These are phyloP conservation scores for Lutjanus argentimaculatus DNA, from an alignment of 2,797 vertebrate genomes.

Conservation along the genomic window DNA sequence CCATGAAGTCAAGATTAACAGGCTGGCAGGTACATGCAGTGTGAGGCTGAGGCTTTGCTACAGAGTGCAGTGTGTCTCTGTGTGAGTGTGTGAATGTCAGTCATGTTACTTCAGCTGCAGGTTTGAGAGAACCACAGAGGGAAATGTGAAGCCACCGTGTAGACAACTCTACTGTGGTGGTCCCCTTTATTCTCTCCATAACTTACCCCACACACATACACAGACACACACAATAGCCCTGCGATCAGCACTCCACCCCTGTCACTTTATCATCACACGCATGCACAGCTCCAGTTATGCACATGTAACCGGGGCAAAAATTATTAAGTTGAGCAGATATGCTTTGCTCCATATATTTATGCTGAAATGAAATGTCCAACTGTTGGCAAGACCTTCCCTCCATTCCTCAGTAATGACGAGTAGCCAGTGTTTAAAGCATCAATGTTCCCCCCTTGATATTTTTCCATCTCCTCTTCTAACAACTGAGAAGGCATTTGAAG, in stretches of 20 bases:
- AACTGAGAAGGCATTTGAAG: slow-evolving; percentile 62
- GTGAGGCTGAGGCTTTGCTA: slow-evolving; percentile 16
- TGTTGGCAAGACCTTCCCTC: slow-evolving; percentile 56
- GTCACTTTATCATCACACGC: slow-evolving; percentile 68
- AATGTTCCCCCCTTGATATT: slow-evolving; percentile 61
- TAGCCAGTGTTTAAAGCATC: slow-evolving; percentile 64
- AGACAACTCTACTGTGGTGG: slow-evolving; percentile 80
- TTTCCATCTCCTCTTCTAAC: slow-evolving; percentile 67
- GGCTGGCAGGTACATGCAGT: neutral
- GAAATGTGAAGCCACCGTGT: slow-evolving; percentile 76
- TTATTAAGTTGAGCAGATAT: slow-evolving; percentile 68
- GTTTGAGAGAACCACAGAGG: slow-evolving; percentile 69
- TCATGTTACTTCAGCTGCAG: slow-evolving; percentile 72
- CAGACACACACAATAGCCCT: slow-evolving; percentile 48
- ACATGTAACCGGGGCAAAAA: slow-evolving; percentile 64
- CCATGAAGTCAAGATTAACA: slow-evolving; percentile 10
- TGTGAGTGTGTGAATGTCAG: slow-evolving; percentile 36
- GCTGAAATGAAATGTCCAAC: slow-evolving; percentile 64
- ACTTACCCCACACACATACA: slow-evolving; percentile 56
- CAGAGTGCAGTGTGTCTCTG: neutral
- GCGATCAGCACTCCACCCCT: slow-evolving; percentile 61
- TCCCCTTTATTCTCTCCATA: slow-evolving; percentile 78
- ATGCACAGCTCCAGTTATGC: slow-evolving; percentile 60
- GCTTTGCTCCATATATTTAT: slow-evolving; percentile 65
- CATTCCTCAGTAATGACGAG: slow-evolving; percentile 68